A percentile compares a stretch with the other conserved stretches of the same genome.
These are phyloP conservation scores for Siniperca obscura DNA, from an alignment of 2,797 vertebrate species.

Conservation along the genomic window DNA sequence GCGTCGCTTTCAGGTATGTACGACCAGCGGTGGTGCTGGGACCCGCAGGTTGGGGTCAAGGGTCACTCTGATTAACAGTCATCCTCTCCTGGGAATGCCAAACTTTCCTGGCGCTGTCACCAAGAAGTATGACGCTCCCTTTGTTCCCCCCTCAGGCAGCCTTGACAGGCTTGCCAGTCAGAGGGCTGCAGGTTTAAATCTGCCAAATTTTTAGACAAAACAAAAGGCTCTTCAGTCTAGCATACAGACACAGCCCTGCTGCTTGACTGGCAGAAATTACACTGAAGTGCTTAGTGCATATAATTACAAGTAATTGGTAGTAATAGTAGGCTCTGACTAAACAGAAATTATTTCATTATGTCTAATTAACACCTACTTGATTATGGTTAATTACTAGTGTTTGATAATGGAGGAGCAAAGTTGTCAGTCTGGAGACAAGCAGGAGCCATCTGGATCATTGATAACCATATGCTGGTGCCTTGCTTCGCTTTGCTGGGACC, in stretches of 20 bases:
- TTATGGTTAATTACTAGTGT: conserved; percentile 98
- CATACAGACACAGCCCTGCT: conserved; percentile 79
- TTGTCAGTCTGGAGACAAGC: conserved; percentile 94
- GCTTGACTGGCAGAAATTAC: conserved; percentile 86
- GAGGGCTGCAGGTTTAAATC: conserved; percentile 89
- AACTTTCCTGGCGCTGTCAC: conserved; percentile 86
- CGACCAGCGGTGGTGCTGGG: conserved; percentile 61
- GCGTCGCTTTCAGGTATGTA: conserved; percentile 78
- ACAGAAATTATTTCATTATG: conserved; percentile 98
- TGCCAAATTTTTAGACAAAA: conserved; percentile 94
- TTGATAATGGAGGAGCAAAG: conserved; percentile 95
- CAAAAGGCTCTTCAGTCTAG: conserved; percentile 89
- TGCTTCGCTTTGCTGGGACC: conserved; percentile 78
- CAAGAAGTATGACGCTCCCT: conserved; percentile 82
- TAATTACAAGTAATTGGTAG: conserved; percentile 97
- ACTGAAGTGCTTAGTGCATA: conserved; percentile 88
- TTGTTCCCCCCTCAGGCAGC: conserved; percentile 87
- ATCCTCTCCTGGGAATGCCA: conserved; percentile 82
- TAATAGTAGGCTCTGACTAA: conserved; percentile 93
- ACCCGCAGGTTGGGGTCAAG: conserved; percentile 73
- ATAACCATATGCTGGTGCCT: conserved; percentile 87
- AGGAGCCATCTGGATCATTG: conserved; percentile 93
- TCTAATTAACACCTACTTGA: conserved; percentile 99
- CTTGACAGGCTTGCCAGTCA: conserved; percentile 91
- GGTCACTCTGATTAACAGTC: conserved; percentile 89